phyloP scores from a whole-genome alignment of 1,140 invertebrate genomes.

The Catajapyx aquilonaris region DNA sequence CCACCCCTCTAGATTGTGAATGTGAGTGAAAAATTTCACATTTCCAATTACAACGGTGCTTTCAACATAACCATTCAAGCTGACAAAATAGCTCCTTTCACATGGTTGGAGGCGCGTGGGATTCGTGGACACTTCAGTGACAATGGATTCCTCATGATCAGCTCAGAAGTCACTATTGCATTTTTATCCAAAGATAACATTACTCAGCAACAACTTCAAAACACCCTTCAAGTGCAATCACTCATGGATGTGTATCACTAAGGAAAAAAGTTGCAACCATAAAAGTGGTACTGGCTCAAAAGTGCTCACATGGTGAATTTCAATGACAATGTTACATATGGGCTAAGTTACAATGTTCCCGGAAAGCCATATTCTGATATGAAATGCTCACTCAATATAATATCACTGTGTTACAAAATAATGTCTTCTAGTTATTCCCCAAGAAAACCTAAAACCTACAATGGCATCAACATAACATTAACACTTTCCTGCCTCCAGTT shows the following conservation, averaged over 20 bases:
- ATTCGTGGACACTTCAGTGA: conserved; percentile 32
- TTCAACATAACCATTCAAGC: conserved; percentile 10
- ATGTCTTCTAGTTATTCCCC: no score
- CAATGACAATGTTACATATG: no score
- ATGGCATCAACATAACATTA: no score
- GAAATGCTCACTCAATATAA: no score
- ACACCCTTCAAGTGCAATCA: conserved; percentile 15
- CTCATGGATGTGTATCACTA: conserved; percentile 15
- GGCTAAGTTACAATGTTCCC: no score
- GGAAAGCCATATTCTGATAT: no score
- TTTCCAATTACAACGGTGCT: neutral
- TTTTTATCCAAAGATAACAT: conserved; percentile 17
- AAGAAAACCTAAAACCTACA: no score
- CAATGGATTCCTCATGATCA: conserved; percentile 34
- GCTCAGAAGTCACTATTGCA: conserved; percentile 11
- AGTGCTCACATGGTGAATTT: no score
- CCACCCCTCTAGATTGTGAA: neutral
- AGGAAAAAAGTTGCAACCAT: no score
- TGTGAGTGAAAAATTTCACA: neutral
- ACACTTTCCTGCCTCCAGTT: no score
- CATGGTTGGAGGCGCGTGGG: conserved; percentile 32
- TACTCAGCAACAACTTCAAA: conserved; percentile 9
- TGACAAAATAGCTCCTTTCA: conserved; percentile 32
- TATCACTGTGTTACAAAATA: no score
- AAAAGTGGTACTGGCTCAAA: no score